Conservation (phyloP, 2,113 vertebrate species). For the Orientallactaga bullata region DNA sequence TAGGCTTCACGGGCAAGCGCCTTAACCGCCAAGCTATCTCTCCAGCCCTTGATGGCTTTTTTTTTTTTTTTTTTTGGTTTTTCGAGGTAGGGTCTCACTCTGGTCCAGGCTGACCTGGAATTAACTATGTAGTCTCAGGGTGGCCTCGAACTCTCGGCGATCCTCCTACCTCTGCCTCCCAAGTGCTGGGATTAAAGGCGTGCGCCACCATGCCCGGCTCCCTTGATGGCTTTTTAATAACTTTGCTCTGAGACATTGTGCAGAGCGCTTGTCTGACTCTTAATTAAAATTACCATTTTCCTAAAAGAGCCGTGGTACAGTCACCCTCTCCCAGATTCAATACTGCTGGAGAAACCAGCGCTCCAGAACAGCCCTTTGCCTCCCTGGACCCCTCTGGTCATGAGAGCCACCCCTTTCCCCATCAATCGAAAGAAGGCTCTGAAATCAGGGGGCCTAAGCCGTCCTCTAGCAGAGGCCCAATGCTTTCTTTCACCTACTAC, state of each 20-base stretch:
- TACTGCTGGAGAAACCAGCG: background rate
- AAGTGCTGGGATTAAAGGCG: too few species aligned
- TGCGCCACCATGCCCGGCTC: too few species aligned
- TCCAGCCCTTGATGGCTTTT: constrained; percentile 73
- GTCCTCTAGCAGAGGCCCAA: background rate
- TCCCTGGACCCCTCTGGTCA: background rate
- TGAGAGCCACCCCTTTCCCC: fast-evolving
- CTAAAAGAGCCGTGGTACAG: constrained; percentile 51
- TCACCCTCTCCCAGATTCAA: background rate
- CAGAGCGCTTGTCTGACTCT: constrained; percentile 82
- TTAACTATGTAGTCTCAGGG: too few species aligned
- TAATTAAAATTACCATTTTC: constrained; percentile 87
- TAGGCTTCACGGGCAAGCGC: too few species aligned
- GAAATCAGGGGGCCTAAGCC: background rate
- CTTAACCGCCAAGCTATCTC: too few species aligned
- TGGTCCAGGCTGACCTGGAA: too few species aligned
- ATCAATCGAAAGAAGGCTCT: background rate
- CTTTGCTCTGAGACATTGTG: constrained; percentile 81
- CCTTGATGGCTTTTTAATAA: constrained; percentile 84
- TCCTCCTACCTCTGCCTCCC: too few species aligned
- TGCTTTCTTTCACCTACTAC: background rate
- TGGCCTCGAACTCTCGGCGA: too few species aligned
- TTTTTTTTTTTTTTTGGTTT: too few species aligned
- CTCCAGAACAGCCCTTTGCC: background rate
- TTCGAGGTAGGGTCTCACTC: too few species aligned